Base-by-base conservation (phyloP, 2,888 invertebrate genomes). In the Nemapogon koenigi region DNA sequence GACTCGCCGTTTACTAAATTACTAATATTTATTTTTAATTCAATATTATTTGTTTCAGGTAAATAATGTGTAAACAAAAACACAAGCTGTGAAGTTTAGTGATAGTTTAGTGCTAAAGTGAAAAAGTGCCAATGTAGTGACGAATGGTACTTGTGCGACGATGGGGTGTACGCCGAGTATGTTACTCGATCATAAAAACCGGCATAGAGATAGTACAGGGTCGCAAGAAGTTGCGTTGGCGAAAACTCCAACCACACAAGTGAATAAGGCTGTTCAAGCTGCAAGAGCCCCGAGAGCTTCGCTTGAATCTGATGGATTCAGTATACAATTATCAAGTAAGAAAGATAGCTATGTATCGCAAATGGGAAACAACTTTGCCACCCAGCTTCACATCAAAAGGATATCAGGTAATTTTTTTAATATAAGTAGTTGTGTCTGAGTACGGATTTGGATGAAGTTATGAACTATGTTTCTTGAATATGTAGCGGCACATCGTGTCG, bases 131-230 rank as follows among this genome's bases (percentile, higher is more conserved):
- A 22, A 22, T 7, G 8, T 22, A 22, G 22, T 22, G 8, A 22
- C 22, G 8, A 22, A 22, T 22, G 22, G 22, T 18, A 19, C 18
- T 22, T 14, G 4, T 10, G 51, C 44, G 47, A 60, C 43, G 49
- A 84, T 84, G 84, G 84, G 84, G 60, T 84, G 84, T 56, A 83
- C 83, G 46, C 84, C 84, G 50, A 84, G 84, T 57, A 82, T 83
- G 68, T 66, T 84, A 48, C 66, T 84, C 52, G 83, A 83, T 59
- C 83, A 83, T 61, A 82, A 83, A 62, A 75, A 66, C 47, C 81
- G 83, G 40, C 68, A 76, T 28, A 76, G 83, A 44, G 82, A 81
- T 64, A 81, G 82, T 64, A 53, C 63, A 3, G 72, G 76, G 17
- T 80, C 79, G 10, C 80, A 79, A 38, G 80, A 79, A 45, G 76